phyloP scores from a whole-genome alignment of 1,140 invertebrate species.

The Lepidurus packardi region DNA sequence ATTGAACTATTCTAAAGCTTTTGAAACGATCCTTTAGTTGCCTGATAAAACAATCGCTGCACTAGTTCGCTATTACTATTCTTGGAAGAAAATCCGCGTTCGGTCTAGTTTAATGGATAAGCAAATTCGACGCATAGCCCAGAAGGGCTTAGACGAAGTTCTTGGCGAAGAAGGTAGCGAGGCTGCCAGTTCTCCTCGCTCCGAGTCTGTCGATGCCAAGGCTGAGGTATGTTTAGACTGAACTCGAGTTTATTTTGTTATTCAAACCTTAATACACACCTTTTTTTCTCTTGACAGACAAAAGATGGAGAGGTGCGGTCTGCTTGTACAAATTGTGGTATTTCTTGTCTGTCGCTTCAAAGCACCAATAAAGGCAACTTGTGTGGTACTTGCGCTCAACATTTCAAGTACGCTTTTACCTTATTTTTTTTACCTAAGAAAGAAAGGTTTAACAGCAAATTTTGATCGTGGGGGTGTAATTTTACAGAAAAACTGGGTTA shows the following conservation, averaged over 20 bases:
- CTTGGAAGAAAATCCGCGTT: slow-evolving; percentile 92
- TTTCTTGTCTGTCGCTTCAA: slow-evolving; percentile 60
- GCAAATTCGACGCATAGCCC: slow-evolving; percentile 64
- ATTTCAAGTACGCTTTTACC: slow-evolving; percentile 60
- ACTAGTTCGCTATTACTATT: slow-evolving; percentile 96
- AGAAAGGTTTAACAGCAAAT: neutral
- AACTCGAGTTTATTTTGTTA: neutral
- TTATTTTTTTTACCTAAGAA: neutral
- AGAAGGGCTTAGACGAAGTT: slow-evolving; percentile 59
- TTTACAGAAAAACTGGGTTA: slow-evolving; percentile 62
- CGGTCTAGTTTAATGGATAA: slow-evolving; percentile 89
- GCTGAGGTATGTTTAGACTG: slow-evolving; percentile 49
- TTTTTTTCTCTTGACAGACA: slow-evolving; percentile 12
- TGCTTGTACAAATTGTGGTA: slow-evolving; percentile 67
- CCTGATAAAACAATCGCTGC: slow-evolving; percentile 95
- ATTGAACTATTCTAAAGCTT: neutral
- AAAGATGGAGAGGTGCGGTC: slow-evolving; percentile 36
- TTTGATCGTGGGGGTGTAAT: neutral
- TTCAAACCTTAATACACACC: slow-evolving; percentile 15
- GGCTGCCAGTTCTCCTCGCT: neutral
- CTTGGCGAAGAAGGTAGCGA: slow-evolving; percentile 66
- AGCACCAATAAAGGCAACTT: slow-evolving; percentile 66
- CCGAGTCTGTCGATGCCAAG: slow-evolving; percentile 76
- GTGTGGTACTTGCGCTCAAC: slow-evolving; percentile 71
- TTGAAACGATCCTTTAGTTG: slow-evolving; percentile 55